Evolutionary conservation across 2,797 vertebrate species (phyloP).

Genomic region (Gallinago stenura): DNA sequence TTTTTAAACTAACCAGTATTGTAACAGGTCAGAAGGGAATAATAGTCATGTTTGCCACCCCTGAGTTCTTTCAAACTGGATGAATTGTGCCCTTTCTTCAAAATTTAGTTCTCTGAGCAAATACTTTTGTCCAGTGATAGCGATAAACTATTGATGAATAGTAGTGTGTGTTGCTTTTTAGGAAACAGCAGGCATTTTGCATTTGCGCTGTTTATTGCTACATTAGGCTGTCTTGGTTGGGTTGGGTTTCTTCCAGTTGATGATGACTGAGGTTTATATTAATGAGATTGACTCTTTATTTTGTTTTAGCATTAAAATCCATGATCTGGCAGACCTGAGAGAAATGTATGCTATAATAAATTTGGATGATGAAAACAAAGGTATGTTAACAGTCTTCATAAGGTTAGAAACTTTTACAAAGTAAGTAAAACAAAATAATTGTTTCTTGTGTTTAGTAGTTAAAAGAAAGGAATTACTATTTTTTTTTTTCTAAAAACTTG

Average conservation of each 20-base stretch:
- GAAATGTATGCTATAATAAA: constrained; percentile 93
- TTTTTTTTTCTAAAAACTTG: background rate
- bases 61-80: background rate
- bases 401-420: background rate
- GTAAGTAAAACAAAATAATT: background rate
- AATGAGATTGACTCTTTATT: constrained; percentile 10
- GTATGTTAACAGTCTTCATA: constrained; percentile 72
- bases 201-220: background rate
- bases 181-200: background rate
- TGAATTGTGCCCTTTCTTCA: background rate
- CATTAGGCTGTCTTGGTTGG: background rate
- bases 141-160: background rate
- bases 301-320: constrained; percentile 92
- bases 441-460: background rate
- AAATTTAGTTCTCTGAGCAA: background rate
- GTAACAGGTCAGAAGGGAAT: background rate
- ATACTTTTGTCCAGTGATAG: background rate
- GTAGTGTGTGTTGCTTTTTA: background rate
- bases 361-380: constrained; percentile 97
- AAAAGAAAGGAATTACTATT: background rate
- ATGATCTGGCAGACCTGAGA: constrained; percentile 93
- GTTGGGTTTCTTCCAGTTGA: background rate
- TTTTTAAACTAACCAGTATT: background rate
- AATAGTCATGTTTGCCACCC: background rate
- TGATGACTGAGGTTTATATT: background rate